Evolutionary conservation across 2,888 invertebrate species (phyloP).

Genomic region (Apodemia duryi): DNA sequence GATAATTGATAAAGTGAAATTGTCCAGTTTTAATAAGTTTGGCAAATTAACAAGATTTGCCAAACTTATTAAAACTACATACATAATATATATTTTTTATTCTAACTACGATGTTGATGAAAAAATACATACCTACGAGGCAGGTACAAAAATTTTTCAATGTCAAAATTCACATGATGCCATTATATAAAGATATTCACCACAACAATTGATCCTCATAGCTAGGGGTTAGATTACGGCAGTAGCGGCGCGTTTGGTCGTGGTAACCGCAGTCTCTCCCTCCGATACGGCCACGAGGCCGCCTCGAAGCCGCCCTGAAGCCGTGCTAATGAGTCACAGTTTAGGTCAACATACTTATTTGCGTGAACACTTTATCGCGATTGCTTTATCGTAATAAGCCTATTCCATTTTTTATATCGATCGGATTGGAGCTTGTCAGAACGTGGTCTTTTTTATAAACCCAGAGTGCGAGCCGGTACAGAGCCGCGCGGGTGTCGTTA

Average conservation of each 20-base stretch:
- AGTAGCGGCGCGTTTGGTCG: constrained; percentile 56
- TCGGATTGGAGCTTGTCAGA: constrained; percentile 51
- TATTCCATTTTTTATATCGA: constrained; percentile 68
- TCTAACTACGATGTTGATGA: background rate
- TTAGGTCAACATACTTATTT: constrained; percentile 74
- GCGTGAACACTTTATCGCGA: constrained; percentile 74
- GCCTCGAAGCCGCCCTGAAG: constrained; percentile 65
- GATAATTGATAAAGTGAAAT: background rate
- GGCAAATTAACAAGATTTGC: constrained; percentile 2
- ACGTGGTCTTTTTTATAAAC: constrained; percentile 62
- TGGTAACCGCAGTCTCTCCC: constrained; percentile 68
- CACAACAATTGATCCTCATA: constrained; percentile 73
- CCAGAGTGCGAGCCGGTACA: constrained; percentile 47
- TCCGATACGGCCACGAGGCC: constrained; percentile 68
- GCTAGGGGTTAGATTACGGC: constrained; percentile 65
- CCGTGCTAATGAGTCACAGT: constrained; percentile 58
- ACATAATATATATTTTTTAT: background rate
- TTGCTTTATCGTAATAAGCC: constrained; percentile 74
- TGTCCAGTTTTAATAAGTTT: background rate
- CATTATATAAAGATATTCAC: constrained; percentile 57
- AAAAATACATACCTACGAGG: constrained; percentile 47
- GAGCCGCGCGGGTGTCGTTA: constrained; percentile 61
- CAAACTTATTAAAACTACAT: too few relatives aligned
- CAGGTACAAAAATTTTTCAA: constrained; percentile 49
- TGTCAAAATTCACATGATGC: constrained; percentile 45